These are phyloP conservation scores for Polyodon spathula DNA, from an alignment of 2,113 vertebrate genomes.

Conservation along the genomic window DNA sequence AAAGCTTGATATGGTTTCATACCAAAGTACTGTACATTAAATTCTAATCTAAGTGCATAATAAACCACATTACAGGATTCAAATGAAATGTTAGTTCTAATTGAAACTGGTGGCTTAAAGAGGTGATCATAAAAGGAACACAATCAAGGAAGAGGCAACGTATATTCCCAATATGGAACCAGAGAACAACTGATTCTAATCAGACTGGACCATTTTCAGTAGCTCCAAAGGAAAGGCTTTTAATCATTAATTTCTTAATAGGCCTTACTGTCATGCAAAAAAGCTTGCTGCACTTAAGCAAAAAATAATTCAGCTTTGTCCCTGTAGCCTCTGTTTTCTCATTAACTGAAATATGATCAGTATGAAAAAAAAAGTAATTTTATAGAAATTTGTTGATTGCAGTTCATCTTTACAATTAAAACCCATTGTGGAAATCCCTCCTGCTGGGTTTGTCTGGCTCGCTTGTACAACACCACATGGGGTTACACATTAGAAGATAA, in stretches of 20 bases:
- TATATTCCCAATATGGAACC: background rate
- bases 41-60: too few relatives aligned
- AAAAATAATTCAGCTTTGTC: conserved; percentile 1
- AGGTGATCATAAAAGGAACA: background rate
- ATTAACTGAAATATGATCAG: conserved; percentile 2
- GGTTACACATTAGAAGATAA: conserved; percentile 45
- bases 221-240: too few relatives aligned
- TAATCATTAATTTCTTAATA: background rate
- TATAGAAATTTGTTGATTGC: conserved; percentile 56
- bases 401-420: conserved; percentile 57
- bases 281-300: conserved; percentile 5
- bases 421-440: conserved; percentile 45
- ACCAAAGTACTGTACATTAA: too few relatives aligned
- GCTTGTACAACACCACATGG: conserved; percentile 37
- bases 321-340: conserved; percentile 1
- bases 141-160: background rate
- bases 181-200: background rate
- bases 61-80: too few relatives aligned
- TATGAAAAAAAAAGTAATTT: conserved; percentile 35
- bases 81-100: background rate
- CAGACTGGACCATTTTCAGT: background rate
- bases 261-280: background rate
- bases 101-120: background rate
- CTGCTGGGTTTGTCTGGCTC: conserved; percentile 21
- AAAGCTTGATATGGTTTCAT: too few relatives aligned